Base-by-base conservation (phyloP, 2,113 vertebrate genomes). In the Nematolebias whitei region DNA sequence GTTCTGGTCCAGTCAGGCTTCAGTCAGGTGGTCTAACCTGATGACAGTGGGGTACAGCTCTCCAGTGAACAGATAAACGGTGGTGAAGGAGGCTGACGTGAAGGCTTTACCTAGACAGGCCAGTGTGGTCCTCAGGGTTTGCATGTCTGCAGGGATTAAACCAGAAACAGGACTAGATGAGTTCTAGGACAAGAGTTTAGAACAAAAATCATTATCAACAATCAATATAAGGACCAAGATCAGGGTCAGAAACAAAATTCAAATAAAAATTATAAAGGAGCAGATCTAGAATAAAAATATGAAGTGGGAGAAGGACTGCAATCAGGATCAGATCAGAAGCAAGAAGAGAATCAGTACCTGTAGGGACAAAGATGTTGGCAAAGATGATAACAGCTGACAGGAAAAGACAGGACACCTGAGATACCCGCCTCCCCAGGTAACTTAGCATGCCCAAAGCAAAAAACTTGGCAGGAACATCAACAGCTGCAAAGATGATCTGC, bases 401-500 rank as follows among this genome's bases (percentile, higher is more conserved):
- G 32, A 94, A 11, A 7, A 98, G 93, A 43, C 88, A 43, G 0
- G 4, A 0, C 0, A 75, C 73, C 71, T 95, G 94, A 0, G 95
- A 91, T 19, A 93, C 48, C 8, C 94, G 85, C 32, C 96, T 93
- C 26, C 96, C 96, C 0, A 96, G 44, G 70, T 82, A 93, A 83
- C 86, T 94, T 67, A 97, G 83, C 75, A 92, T 83, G 2, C 90
- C 32, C 35, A 95, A 92, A 73, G 92, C 84, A 11, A 94, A 2
- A 3, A 96, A 19, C 48, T 98, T 98, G 82, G 96, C 94, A 0
- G 96, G 96, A 83, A 97, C 60, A 70, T 98, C 96, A 0, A 98
- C 94, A 0, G 90, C 93, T 0, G 94, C 95, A 0, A 98, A 98
- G 68, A 98, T 96, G 52, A 96, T 79, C 88, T 98, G 96, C 66